phyloP scores from a whole-genome alignment of 2,797 vertebrate species.

The Monodelphis domestica region DNA sequence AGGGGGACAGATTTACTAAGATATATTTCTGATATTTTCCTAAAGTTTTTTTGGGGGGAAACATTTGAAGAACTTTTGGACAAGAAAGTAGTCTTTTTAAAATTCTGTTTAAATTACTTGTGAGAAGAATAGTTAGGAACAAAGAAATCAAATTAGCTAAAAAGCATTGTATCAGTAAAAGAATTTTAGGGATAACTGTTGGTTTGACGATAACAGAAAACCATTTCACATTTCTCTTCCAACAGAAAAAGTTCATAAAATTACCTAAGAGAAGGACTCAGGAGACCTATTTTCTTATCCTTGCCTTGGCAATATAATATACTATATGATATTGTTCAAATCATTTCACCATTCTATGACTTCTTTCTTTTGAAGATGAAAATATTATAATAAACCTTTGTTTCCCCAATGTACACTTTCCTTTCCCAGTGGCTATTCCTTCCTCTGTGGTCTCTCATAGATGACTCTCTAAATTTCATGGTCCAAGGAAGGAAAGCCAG shows the following conservation, averaged over 20 bases:
- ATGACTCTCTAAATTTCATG: neutral
- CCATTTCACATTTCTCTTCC: neutral
- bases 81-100: neutral
- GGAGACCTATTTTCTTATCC: neutral
- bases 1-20: neutral
- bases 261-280: neutral
- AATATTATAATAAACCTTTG: neutral
- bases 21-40: neutral
- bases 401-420: neutral
- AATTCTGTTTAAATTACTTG: slow-evolving; percentile 15
- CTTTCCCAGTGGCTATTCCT: neutral
- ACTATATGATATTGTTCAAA: neutral
- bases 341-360: neutral
- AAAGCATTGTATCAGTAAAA: slow-evolving; percentile 9
- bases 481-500: neutral
- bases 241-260: slow-evolving; percentile 31
- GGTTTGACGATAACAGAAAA: slow-evolving; percentile 22
- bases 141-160: neutral
- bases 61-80: slow-evolving; percentile 11
- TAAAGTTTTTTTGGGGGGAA: slow-evolving; percentile 6
- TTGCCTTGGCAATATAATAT: too few relatives aligned
- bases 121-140: neutral
- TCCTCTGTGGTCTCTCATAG: neutral
- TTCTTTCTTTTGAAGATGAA: too few relatives aligned
- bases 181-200: neutral